Base-by-base conservation (phyloP, 2,888 invertebrate species). In the Stenodera caucasica region DNA sequence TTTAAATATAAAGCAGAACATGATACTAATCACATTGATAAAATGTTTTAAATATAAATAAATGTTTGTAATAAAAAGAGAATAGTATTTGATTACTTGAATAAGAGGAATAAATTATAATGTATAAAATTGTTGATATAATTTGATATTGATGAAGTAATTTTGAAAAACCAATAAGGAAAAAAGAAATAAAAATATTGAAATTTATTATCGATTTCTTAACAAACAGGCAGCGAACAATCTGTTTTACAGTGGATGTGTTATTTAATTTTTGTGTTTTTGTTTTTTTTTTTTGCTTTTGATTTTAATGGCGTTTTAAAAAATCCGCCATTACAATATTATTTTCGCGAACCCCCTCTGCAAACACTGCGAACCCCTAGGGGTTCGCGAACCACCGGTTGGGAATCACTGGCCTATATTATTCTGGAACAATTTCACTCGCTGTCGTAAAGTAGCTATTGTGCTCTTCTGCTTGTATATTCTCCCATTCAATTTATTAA, bases 121-220 rank as follows among this genome's bases (percentile, higher is more conserved):
- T 37, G 37, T 37, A 37, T 37, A 37, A 14, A 37, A 37, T 37
- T 37, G 37, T 37, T 37, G 37, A 37, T 37, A 37, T 37, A 37
- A 37, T 37, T 37, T 37, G n/a, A 37, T 37, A 37, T 37, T 37
- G 14, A 37, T 37, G 37, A 37, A 37, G 37, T 37, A 37, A 37
- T 14, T 32, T 32, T 37, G 37, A 37, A 37, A 37, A 37, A 37
- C 37, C n/a, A 37, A 37, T 15, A 37, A 15, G 37, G 37, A 37
- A 37, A 37, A 37, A 37, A 37, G 37, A 37, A 37, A 37, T 37
- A 14, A 37, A 37, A 37, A 37, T 37, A 15, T 37, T 37, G 37
- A 37, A 37, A 37, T 37, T 37, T 37, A 37, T 37, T 37, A 37
- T 37, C n/a, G 37, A 37, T 37, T 37, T 37, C 37, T 37, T 37